These are phyloP conservation scores for Leptopilina myrica DNA, from an alignment of 2,888 invertebrate species.

Conservation along the genomic window DNA sequence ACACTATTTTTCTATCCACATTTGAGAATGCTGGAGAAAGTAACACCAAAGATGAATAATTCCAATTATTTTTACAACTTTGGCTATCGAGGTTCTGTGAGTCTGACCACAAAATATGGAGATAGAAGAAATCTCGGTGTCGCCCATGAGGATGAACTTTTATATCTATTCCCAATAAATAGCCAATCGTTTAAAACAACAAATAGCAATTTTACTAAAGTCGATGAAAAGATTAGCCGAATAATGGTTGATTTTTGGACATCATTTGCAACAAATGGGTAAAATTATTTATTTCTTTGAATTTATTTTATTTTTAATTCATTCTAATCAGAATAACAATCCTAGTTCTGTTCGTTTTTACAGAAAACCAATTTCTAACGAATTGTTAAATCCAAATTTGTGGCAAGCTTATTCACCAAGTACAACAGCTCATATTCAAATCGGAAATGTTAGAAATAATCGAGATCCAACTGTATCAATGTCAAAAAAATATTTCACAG, in stretches of 20 bases:
- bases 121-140: background rate
- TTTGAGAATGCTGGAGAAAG: background rate
- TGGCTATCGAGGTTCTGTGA: background rate
- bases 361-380: constrained; percentile 3
- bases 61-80: background rate
- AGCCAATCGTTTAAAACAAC: background rate
- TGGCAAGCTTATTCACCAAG: constrained; percentile 2
- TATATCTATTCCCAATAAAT: background rate
- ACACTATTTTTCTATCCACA: background rate
- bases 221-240: background rate
- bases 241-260: constrained; percentile 24
- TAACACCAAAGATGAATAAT: background rate
- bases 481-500: background rate
- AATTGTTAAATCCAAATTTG: background rate
- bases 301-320: no score
- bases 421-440: background rate
- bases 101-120: background rate
- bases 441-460: background rate
- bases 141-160: background rate
- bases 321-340: no score
- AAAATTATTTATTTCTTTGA: background rate
- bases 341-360: background rate
- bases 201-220: background rate
- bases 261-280: constrained; percentile 3
- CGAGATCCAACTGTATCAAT: background rate